These are phyloP conservation scores for Netelia virgata DNA, from an alignment of 2,888 invertebrate species.

Conservation along the genomic window DNA sequence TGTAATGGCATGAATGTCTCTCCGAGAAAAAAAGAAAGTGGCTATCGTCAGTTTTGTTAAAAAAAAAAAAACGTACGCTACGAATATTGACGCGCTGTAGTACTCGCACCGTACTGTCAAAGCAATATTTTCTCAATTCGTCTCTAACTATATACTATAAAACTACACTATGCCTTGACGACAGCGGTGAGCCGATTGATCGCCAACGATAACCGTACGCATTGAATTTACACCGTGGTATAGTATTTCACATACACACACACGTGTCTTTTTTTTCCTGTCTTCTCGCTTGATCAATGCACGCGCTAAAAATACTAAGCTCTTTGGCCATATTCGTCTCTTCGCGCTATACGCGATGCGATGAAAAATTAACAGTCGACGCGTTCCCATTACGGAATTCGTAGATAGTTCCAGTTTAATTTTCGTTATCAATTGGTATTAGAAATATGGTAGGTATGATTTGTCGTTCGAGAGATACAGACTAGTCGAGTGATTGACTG, in stretches of 20 bases:
- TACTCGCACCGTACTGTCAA: conserved; percentile 9
- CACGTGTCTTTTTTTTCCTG: conserved; percentile 13
- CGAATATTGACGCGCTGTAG: not conserved
- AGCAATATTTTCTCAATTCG: conserved; percentile 10
- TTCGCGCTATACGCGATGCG: not conserved
- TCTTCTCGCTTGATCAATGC: conserved; percentile 51
- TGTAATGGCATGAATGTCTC: not conserved
- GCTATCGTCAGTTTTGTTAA: conserved; percentile 13
- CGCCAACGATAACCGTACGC: conserved; percentile 56
- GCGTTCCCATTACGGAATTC: not conserved
- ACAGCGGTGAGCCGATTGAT: conserved; percentile 53
- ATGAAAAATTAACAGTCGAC: conserved; percentile 3
- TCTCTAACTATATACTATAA: conserved; percentile 47
- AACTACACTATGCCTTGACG: conserved; percentile 50
- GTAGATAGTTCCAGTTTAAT: not conserved
- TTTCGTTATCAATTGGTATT: not conserved
- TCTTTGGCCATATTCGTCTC: not conserved
- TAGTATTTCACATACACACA: conserved; percentile 48
- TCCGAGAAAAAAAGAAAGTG: conserved; percentile 3
- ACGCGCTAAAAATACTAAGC: conserved; percentile 29
- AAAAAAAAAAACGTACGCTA: conserved; percentile 8
- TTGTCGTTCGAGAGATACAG: not conserved
- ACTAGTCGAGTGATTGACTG: not conserved
- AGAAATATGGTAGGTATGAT: not conserved
- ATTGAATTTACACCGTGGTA: conserved; percentile 53